phyloP scores from a whole-genome alignment of 2,797 vertebrate species.

The Pseudochaenichthys georgianus region DNA sequence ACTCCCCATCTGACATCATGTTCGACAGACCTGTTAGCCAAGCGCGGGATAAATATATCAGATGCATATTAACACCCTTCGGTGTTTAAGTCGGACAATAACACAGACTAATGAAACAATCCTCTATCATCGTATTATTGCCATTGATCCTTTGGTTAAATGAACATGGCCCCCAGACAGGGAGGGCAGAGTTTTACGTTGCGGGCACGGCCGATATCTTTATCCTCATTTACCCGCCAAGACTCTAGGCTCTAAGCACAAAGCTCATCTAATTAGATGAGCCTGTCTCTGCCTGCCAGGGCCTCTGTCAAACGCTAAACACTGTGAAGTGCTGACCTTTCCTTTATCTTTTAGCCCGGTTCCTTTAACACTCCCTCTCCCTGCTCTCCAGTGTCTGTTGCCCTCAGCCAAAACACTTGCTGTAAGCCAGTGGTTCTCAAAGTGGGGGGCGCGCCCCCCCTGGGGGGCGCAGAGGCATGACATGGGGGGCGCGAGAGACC shows the following conservation, averaged over 20 bases:
- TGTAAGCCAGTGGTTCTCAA: conserved; percentile 7
- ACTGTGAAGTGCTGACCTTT: conserved; percentile 63
- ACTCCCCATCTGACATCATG: conserved; percentile 99
- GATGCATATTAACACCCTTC: background rate
- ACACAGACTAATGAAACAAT: conserved; percentile 4
- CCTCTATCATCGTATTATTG: conserved; percentile 11
- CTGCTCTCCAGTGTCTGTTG: conserved; percentile 42
- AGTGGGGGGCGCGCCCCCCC: too few species aligned
- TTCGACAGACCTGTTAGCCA: conserved; percentile 92
- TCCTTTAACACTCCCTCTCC: conserved; percentile 46
- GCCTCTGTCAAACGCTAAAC: conserved; percentile 47
- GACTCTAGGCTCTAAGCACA: conserved; percentile 59
- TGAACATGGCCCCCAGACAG: conserved; percentile 6
- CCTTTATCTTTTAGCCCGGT: conserved; percentile 60
- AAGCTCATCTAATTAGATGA: conserved; percentile 78
- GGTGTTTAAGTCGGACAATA: conserved; percentile 10
- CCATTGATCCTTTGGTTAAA: conserved; percentile 32
- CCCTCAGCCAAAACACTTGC: conserved; percentile 71
- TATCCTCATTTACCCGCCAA: conserved; percentile 54
- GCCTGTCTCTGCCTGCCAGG: conserved; percentile 41
- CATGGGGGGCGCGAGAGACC: too few species aligned
- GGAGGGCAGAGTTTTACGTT: conserved; percentile 12
- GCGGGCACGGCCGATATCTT: conserved; percentile 44
- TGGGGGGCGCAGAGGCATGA: too few species aligned
- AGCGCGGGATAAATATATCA: conserved; percentile 20